These are phyloP conservation scores for Microplitis mediator DNA, from an alignment of 1,140 invertebrate species.

Conservation along the genomic window DNA sequence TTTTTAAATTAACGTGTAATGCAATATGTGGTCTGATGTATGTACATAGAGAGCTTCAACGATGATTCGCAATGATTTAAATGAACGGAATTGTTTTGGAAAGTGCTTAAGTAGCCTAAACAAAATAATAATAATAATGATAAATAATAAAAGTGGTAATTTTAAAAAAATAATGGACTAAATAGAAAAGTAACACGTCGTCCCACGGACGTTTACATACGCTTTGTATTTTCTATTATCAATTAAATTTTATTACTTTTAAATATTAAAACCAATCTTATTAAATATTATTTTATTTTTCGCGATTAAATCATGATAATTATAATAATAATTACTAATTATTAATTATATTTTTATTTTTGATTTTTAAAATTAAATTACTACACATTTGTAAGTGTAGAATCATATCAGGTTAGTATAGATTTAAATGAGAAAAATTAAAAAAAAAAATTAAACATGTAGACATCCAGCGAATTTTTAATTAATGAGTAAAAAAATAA, in stretches of 20 bases:
- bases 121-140: conserved; percentile 1
- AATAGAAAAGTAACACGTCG: neutral
- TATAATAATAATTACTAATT: too few relatives aligned
- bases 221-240: neutral
- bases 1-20: neutral
- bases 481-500: neutral
- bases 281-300: neutral
- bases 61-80: conserved; percentile 11
- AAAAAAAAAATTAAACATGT: conserved; percentile 1
- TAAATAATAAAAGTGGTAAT: neutral
- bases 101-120: conserved; percentile 31
- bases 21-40: conserved; percentile 9
- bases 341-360: neutral
- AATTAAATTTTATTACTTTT: neutral
- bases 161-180: neutral
- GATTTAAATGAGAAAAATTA: neutral
- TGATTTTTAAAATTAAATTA: neutral
- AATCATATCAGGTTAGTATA: neutral
- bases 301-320: neutral
- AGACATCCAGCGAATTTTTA: neutral
- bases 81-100: conserved; percentile 25
- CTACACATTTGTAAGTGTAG: neutral
- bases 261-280: neutral
- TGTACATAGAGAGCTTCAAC: conserved; percentile 26
- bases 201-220: neutral